A percentile compares a stretch with the other conserved stretches of the same genome.
Evolutionary conservation across 2,888 invertebrate species (phyloP).

Genomic region (Conus canariensis): DNA sequence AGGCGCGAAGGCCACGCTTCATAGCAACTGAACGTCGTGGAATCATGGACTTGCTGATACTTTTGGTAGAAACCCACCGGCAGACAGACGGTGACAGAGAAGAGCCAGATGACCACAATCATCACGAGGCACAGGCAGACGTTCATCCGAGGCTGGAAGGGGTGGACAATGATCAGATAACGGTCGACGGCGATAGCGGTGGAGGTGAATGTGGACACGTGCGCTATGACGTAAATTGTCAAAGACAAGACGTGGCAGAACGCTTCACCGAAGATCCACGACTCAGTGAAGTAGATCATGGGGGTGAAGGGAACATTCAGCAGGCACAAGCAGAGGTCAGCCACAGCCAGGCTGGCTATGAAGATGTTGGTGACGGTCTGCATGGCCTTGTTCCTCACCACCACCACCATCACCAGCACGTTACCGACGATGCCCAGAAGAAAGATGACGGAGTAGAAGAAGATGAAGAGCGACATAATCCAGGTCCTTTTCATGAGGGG

Average conservation of each 20-base stretch:
- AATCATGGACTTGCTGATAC: constrained; percentile 57
- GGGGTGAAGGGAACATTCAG: constrained; percentile 98
- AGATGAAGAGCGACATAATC: constrained; percentile 64
- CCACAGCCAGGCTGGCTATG: constrained; percentile 92
- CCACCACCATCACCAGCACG: no score
- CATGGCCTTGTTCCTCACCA: constrained; percentile 84
- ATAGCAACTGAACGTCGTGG: constrained; percentile 78
- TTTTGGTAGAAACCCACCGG: constrained; percentile 90
- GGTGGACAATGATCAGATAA: constrained; percentile 97
- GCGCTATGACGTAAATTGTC: constrained; percentile 92
- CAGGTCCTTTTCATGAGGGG: constrained; percentile 61
- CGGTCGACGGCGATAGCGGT: constrained; percentile 98
- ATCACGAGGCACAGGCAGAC: constrained; percentile 90
- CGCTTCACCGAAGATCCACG: constrained; percentile 95
- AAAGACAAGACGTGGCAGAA: constrained; percentile 96
- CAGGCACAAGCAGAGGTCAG: constrained; percentile 94
- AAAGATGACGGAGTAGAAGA: constrained; percentile 89
- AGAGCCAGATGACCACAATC: constrained; percentile 93
- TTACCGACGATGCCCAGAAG: constrained; percentile 85
- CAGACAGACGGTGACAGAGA: constrained; percentile 90
- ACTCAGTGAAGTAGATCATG: constrained; percentile 91
- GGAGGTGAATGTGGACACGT: constrained; percentile 96
- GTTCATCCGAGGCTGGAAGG: constrained; percentile 95
- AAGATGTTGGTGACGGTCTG: constrained; percentile 84
- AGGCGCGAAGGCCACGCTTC: constrained; percentile 92